Conservation (phyloP, 2,113 vertebrate species). For the Excalfactoria chinensis region DNA sequence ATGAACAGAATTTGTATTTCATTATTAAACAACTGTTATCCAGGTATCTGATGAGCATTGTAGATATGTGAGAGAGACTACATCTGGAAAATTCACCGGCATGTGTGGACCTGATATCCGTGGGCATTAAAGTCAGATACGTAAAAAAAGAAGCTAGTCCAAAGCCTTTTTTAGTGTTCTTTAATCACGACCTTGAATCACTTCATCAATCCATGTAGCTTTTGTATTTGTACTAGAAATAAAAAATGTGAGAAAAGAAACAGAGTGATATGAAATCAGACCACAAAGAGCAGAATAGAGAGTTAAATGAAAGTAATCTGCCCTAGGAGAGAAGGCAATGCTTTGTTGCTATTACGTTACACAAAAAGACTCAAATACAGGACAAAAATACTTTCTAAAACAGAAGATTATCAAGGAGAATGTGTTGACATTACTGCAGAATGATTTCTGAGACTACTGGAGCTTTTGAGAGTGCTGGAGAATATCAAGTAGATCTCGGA, state of each 20-base stretch:
- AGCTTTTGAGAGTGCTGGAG: not conserved
- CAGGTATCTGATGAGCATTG: not conserved
- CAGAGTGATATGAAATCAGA: not conserved
- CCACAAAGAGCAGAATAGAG: not conserved
- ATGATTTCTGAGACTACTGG: not conserved
- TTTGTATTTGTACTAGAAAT: not conserved
- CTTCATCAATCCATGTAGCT: not conserved
- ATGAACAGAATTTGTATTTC: not conserved
- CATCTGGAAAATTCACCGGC: not conserved
- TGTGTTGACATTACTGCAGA: fast-evolving
- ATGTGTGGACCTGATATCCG: not conserved
- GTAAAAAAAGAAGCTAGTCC: not conserved
- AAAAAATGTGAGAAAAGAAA: not conserved
- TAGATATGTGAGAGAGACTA: not conserved
- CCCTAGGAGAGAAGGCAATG: not conserved
- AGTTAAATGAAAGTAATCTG: not conserved
- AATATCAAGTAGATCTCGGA: not conserved
- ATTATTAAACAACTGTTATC: not conserved
- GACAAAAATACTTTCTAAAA: not conserved
- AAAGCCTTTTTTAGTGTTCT: not conserved
- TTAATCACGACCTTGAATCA: not conserved
- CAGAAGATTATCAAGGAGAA: not conserved
- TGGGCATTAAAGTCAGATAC: not conserved
- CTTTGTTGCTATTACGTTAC: not conserved
- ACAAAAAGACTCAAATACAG: not conserved